Percentiles rank a stretch among this genome's conserved stretches.
These are phyloP conservation scores for Styela clava DNA, from an alignment of 23 tunicate genomes.

Conservation along the genomic window DNA sequence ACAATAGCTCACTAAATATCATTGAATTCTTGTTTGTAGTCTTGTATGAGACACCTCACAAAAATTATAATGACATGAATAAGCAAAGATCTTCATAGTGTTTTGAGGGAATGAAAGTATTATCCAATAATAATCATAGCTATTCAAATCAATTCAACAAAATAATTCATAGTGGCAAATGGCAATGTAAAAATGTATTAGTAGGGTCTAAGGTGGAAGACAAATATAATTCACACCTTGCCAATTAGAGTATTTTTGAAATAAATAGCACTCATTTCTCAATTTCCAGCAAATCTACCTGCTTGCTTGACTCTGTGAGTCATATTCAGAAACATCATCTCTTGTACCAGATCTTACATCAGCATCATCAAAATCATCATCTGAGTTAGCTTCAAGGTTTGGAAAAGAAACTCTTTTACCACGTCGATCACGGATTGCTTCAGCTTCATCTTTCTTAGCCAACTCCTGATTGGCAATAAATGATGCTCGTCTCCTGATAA, in stretches of 20 bases:
- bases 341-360: neutral
- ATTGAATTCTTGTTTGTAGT: too few species aligned
- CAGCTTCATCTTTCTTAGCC: neutral
- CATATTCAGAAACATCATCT: conserved; percentile 22
- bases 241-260: neutral
- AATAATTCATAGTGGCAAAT: too few species aligned
- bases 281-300: conserved; percentile 23
- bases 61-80: too few species aligned
- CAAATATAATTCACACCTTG: neutral
- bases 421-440: conserved; percentile 6
- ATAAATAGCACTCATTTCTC: too few species aligned
- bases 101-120: too few species aligned
- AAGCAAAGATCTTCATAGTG: too few species aligned
- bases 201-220: too few species aligned
- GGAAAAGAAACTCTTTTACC: conserved; percentile 32
- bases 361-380: conserved; percentile 10
- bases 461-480: neutral
- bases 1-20: too few species aligned
- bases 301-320: conserved; percentile 30
- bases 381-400: neutral
- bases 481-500: neutral
- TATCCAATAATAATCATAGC: too few species aligned
- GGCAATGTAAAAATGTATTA: too few species aligned
- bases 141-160: too few species aligned
- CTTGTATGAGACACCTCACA: too few species aligned